Evolutionary conservation across 1,140 invertebrate genomes (phyloP).

Genomic region (Vollenhovia emeryi): DNA sequence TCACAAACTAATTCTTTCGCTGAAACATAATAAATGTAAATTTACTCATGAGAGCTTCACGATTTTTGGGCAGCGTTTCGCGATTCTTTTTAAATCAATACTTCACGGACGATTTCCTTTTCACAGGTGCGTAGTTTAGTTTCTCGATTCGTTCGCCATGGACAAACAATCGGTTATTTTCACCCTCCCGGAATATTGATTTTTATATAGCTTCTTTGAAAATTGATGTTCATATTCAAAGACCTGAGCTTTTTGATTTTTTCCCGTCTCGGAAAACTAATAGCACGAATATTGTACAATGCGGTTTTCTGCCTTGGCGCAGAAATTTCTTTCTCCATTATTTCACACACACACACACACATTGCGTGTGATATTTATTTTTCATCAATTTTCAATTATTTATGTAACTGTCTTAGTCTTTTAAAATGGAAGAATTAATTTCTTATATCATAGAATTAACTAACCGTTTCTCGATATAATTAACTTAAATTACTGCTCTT

Average conservation of each 20-base stretch:
- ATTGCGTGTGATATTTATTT: neutral
- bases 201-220: no score
- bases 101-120: neutral
- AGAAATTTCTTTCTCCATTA: neutral
- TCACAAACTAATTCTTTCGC: neutral
- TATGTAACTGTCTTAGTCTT: slow-evolving; percentile 18
- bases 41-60: neutral
- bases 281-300: neutral
- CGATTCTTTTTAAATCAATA: neutral
- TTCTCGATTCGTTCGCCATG: neutral
- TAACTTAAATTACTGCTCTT: neutral
- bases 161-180: neutral
- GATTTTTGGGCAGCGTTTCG: neutral
- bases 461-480: neutral
- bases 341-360: no score
- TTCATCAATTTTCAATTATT: slow-evolving; percentile 24
- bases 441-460: neutral
- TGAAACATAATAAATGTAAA: neutral
- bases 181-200: neutral
- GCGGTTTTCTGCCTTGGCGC: neutral
- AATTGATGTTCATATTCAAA: slow-evolving; percentile 1
- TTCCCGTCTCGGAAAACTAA: neutral
- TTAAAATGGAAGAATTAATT: neutral
- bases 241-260: neutral
- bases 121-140: neutral